Conservation (phyloP, 2,888 invertebrate genomes). For the Ormia ochracea region DNA sequence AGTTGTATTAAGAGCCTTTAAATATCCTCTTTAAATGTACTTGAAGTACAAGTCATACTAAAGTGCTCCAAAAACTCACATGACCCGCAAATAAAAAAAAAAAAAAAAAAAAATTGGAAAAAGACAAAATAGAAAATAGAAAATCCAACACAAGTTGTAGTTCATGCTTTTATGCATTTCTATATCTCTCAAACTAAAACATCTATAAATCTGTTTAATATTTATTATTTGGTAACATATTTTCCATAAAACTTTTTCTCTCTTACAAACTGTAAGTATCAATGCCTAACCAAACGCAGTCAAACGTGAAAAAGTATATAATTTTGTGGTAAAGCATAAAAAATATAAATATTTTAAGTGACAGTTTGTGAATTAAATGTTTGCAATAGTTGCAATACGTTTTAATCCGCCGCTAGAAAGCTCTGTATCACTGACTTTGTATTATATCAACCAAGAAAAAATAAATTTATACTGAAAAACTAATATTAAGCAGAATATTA, state of each 20-base stretch:
- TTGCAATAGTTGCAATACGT: no score
- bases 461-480: no score
- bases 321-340: background rate
- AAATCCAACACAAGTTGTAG: slow-evolving; percentile 4
- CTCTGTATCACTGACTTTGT: no score
- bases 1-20: background rate
- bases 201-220: slow-evolving; percentile 47
- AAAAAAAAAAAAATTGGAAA: background rate
- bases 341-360: background rate
- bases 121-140: background rate
- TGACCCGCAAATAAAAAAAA: background rate
- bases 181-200: slow-evolving; percentile 3
- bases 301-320: background rate
- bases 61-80: background rate
- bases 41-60: background rate
- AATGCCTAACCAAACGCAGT: slow-evolving; percentile 1
- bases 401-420: no score
- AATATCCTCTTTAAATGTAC: background rate
- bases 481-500: no score
- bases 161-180: background rate
- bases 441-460: no score
- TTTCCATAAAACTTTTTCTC: slow-evolving; percentile 33
- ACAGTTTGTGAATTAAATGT: no score
- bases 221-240: slow-evolving; percentile 53
- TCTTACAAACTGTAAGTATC: background rate